phyloP scores from a whole-genome alignment of 2,888 invertebrate genomes.

The Caenorhabditis sulstoni region DNA sequence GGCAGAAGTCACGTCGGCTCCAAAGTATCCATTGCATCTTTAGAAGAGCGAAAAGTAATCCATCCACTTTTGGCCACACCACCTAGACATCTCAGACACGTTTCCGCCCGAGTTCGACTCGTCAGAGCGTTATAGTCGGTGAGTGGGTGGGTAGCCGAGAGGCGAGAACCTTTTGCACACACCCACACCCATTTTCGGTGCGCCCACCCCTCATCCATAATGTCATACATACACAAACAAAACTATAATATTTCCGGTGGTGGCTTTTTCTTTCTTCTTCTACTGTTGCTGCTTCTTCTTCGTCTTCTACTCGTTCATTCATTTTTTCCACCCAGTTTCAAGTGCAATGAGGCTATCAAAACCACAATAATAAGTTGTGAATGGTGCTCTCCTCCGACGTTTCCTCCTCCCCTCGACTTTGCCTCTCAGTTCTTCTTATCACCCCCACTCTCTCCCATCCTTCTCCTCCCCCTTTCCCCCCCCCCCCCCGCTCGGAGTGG shows the following conservation, averaged over 20 bases:
- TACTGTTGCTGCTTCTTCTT: too few species aligned
- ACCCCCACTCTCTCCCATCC: neutral
- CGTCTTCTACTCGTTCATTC: too few species aligned
- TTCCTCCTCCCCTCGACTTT: neutral
- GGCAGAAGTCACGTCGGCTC: slow-evolving; percentile 33
- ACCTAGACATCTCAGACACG: too few species aligned
- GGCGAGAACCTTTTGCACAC: slow-evolving; percentile 24
- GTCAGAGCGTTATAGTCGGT: slow-evolving; percentile 4
- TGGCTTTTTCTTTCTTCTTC: too few species aligned
- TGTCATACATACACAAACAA: slow-evolving; percentile 57
- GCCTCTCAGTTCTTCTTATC: neutral
- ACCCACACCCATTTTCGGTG: slow-evolving; percentile 12
- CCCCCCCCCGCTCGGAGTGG: neutral
- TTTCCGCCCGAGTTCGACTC: slow-evolving; percentile 5
- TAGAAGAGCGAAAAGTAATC: neutral
- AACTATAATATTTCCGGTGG: slow-evolving; percentile 55
- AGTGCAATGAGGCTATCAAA: neutral
- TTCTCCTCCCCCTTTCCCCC: neutral
- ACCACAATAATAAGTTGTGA: too few species aligned
- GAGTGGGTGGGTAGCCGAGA: slow-evolving; percentile 1
- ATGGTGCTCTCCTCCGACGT: neutral
- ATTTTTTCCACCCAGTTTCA: neutral
- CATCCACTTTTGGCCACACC: too few species aligned
- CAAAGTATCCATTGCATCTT: neutral
- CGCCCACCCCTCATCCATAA: slow-evolving; percentile 29